Percentiles rank a stretch among this genome's conserved stretches.
Evolutionary conservation across 2,888 invertebrate species (phyloP).

Genomic region (Tetranychus truncatus): DNA sequence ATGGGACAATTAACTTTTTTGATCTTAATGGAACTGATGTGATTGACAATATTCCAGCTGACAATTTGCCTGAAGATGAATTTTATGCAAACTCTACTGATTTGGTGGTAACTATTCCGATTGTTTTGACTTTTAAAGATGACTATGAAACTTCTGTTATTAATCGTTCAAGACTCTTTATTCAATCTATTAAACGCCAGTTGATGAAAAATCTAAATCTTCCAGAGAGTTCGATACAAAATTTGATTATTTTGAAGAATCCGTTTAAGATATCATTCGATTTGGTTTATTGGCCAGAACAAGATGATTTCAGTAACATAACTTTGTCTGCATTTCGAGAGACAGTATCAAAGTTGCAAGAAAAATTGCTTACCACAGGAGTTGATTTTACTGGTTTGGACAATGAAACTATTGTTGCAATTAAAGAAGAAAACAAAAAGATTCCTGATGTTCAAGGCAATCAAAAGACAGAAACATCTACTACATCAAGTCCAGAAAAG

Average conservation of each 20-base stretch:
- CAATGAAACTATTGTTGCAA: neutral
- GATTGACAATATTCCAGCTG: neutral
- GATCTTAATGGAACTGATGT: neutral
- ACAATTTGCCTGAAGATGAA: neutral
- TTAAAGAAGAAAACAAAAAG: neutral
- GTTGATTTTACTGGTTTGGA: neutral
- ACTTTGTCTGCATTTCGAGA: neutral
- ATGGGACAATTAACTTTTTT: neutral
- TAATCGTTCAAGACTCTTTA: neutral
- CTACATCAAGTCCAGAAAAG: neutral
- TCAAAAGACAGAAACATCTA: neutral
- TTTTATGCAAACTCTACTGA: neutral
- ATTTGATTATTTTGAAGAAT: neutral
- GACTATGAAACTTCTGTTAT: neutral
- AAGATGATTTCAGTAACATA: neutral
- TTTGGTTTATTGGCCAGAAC: neutral
- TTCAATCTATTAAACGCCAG: neutral
- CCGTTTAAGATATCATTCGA: neutral
- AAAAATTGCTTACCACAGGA: neutral
- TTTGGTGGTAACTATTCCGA: neutral
- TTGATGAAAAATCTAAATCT: neutral
- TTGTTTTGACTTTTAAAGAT: neutral
- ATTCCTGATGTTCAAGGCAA: neutral
- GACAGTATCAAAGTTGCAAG: neutral
- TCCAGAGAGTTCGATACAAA: neutral